Base-by-base conservation (phyloP, 2,113 vertebrate genomes). In the Picathartes gymnocephalus region DNA sequence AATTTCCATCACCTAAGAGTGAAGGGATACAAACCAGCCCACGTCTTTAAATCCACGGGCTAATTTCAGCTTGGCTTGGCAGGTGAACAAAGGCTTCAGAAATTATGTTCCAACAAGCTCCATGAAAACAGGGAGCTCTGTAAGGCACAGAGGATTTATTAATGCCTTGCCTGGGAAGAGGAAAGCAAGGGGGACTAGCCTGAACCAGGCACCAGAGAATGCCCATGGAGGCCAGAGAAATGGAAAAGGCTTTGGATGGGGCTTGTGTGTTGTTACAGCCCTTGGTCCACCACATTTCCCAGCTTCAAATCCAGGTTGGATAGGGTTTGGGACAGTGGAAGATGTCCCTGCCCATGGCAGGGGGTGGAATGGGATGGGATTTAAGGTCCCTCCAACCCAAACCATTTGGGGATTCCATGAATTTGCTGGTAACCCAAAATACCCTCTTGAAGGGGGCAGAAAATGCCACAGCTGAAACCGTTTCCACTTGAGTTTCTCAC, bases 1-100 rank as follows among this genome's bases (percentile, higher is more conserved):
- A 44, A 74, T 90, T 93, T 94, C 76, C 83, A 80, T 83, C 56
- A 60, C 56, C 60, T 93, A 30, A 70, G 42, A 90, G 54, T 1
- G 24, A 80, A 92, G 22, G 58, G 68, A 68, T 51, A 68, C 39
- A 61, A 85, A 92, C 15, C 74, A 94, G 51, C 62, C 35, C 60
- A 51, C 4, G 1, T 45, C 44, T 74, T 90, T 92, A 83, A 97
- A 93, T 78, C 80, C 76, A 25, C 1, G 5, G 64, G 56, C 80
- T 97, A 88, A 95, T 81, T 94, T 96, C 80, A 92, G 72, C 86
- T 88, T 70, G 71, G 37, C 86, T 95, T 96, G 96, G 94, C 91
- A 94, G 76, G 72, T 78, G 94, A 96, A 95, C 80, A 97, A 88
- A 96, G 33, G 76, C 47, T 90, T 88, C 51, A 93, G 73, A 54